Evolutionary conservation across 2,888 invertebrate genomes (phyloP), one percentile per base, ranked within the genome.

Genomic region (Cartodere bifasciata): DNA sequence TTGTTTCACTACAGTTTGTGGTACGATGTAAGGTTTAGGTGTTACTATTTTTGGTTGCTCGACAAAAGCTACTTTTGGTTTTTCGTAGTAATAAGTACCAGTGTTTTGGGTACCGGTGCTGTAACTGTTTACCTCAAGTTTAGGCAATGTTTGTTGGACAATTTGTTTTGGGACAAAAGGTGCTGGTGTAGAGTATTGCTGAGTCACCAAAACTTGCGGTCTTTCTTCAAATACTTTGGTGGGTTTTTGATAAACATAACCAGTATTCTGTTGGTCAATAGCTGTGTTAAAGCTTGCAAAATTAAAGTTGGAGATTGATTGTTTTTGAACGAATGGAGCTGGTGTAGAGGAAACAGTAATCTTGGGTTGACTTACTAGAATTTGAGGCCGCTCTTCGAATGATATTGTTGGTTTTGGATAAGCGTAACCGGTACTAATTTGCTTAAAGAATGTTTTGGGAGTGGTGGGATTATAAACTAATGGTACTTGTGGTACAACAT

Each of bases 11-110:
- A 32, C 17, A 4, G 23, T 21, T 11, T 32, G 23, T 13, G 23
- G 28, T 5, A 32, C 17, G 4, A 17, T 21, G 9, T 32, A 16
- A 11, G 23, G 28, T 13, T 33, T 15, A 3, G 16, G 20, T 2
- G 25, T n/a, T 14, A 10, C 13, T 3, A 32, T n/a, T 21, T 26
- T 11, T 23, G 33, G 27, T 23, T 32, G 21, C 10, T 60, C 55
- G 25, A 52, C 56, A 22, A 58, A 62, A 42, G 48, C 46, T 7
- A 39, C 36, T n/a, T 16, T 38, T 11, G 48, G 44, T 38, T 50
- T 46, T 1, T 43, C 40, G 33, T 56, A 56, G 10, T 48, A 5
- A 14, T 30, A 30, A 13, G 14, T 15, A 4, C 6, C 24, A 23
- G n/a, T 7, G 5, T 28, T 17, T n/a, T 23, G 7, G 7, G 5